phyloP scores from a whole-genome alignment of 2,797 vertebrate genomes.

The Peromyscus eremicus region DNA sequence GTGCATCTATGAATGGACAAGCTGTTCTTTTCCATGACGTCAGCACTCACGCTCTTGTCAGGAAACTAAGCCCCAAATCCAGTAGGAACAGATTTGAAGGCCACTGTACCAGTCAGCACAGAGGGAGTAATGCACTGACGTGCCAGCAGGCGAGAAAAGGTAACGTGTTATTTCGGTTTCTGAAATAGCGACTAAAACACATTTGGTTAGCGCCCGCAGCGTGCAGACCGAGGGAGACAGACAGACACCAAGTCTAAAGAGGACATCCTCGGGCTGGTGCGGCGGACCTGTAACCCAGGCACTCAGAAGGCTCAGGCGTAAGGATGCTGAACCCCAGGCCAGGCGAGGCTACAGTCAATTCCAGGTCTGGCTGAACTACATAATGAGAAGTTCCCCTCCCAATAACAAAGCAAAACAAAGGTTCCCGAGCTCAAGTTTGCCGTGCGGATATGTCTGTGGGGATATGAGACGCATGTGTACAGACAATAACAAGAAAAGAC shows the following conservation, averaged over 20 bases:
- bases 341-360: background rate
- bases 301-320: no score
- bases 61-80: background rate
- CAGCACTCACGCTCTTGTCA: background rate
- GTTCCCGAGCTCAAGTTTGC: background rate
- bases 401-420: background rate
- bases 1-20: background rate
- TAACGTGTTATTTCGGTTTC: background rate
- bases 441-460: background rate
- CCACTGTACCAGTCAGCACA: background rate
- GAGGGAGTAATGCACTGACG: background rate
- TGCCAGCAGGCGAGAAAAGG: background rate
- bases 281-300: background rate
- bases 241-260: background rate
- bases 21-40: background rate
- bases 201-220: background rate
- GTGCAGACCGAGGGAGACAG: background rate
- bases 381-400: background rate
- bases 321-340: background rate
- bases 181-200: constrained; percentile 1
- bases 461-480: fast-evolving
- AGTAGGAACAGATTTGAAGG: background rate
- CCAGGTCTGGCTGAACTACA: background rate
- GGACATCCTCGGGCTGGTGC: background rate
- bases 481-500: background rate